Evolutionary conservation across 2,888 invertebrate genomes (phyloP), one percentile per base, ranked within the genome.

Genomic region (Pollenia labialis): DNA sequence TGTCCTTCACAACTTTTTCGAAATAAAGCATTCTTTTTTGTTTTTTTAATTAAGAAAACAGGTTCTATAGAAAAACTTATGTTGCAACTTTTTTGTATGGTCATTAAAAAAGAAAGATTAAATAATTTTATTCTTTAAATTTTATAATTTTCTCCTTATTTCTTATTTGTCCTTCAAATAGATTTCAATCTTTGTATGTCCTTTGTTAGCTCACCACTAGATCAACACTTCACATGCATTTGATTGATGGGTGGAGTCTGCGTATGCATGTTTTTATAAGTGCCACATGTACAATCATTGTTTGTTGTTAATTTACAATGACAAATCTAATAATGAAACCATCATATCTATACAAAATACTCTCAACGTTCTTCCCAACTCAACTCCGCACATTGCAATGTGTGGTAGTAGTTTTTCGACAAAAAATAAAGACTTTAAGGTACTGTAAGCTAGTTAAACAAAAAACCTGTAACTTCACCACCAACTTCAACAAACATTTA

Each of bases 241-340:
- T 84, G 79, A 84, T 74, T 79, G 79, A 80, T 74, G 54, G 44
- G 44, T 42, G 54, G 58, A 80, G 79, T 52, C 16, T 68, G 66
- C 14, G 18, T 64, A 12, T 46, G n/a, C 10, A 11, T 54, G 40
- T 69, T 8, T 68, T 50, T 16, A 68, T 68, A 9, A 60, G 23
- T 69, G 52, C 12, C 46, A 69, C 75, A 75, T 60, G 60, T 46
- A 54, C 16, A 18, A 18, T 6, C 42, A 69, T 83, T 84, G 60
- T 87, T 87, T 84, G 77, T 60, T 87, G 66, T 84, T 87, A 87
- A 87, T 87, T 87, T 69, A 52, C 77, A 81, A 77, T 77, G 87
- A 87, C 87, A 87, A 87, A 87, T 87, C 87, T 87, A 84, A 84
- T 87, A 81, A 87, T 77, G 87, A 84, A 87, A 69, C 74, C 81